Evolutionary conservation across 1,140 invertebrate genomes (phyloP).

Genomic region (Leucophenga varia): DNA sequence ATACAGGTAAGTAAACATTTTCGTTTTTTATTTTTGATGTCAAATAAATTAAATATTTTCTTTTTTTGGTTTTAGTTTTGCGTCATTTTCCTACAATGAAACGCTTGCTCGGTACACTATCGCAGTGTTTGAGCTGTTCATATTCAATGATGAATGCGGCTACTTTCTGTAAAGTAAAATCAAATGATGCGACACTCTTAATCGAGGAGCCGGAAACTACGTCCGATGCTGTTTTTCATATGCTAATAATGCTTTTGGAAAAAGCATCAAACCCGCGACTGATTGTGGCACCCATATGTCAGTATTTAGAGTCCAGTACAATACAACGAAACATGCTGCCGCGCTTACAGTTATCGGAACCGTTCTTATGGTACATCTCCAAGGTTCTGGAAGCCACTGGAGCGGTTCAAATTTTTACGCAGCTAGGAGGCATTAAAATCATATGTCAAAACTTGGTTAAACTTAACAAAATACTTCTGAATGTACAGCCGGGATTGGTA

Average conservation of each 20-base stretch:
- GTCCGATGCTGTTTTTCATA: slow-evolving; percentile 80
- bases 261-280: slow-evolving; percentile 71
- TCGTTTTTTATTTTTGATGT: slow-evolving; percentile 1
- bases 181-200: slow-evolving; percentile 61
- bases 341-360: slow-evolving; percentile 69
- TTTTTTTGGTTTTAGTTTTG: slow-evolving; percentile 59
- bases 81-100: slow-evolving; percentile 80
- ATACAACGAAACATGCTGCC: slow-evolving; percentile 46
- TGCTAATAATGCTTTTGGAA: slow-evolving; percentile 71
- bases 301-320: slow-evolving; percentile 70
- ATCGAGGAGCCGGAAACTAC: slow-evolving; percentile 62
- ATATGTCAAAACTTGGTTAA: slow-evolving; percentile 64
- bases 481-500: slow-evolving; percentile 57
- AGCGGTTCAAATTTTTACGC: slow-evolving; percentile 68
- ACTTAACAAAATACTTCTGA: slow-evolving; percentile 59
- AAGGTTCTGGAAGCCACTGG: slow-evolving; percentile 69
- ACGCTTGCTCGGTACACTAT: slow-evolving; percentile 73
- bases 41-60: slow-evolving; percentile 13
- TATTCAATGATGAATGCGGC: slow-evolving; percentile 60
- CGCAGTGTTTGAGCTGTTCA: slow-evolving; percentile 69
- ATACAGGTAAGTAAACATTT: slow-evolving; percentile 57
- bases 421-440: slow-evolving; percentile 64
- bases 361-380: slow-evolving; percentile 73
- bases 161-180: slow-evolving; percentile 36
- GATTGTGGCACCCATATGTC: slow-evolving; percentile 73